These are phyloP conservation scores for Pipistrellus kuhlii DNA, from an alignment of 2,797 vertebrate species.

Conservation along the genomic window DNA sequence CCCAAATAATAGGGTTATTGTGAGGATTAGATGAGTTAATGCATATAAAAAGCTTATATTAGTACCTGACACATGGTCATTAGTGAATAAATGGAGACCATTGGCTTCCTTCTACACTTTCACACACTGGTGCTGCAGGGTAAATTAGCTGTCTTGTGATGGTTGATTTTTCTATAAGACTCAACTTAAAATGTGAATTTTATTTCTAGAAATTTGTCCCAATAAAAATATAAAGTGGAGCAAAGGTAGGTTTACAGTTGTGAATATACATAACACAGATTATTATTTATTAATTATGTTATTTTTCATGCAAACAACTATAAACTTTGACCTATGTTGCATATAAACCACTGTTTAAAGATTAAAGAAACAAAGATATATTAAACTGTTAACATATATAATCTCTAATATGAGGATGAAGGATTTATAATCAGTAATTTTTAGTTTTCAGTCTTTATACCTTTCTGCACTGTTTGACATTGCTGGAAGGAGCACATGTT, in stretches of 20 bases:
- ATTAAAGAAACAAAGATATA: background rate
- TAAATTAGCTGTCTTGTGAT: background rate
- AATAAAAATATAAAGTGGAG: background rate
- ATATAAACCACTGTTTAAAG: conserved; percentile 7
- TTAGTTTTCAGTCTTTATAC: background rate
- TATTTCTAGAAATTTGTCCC: conserved; percentile 26
- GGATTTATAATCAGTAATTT: conserved; percentile 2
- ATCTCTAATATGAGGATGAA: background rate
- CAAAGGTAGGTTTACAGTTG: background rate
- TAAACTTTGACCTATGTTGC: background rate
- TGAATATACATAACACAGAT: background rate
- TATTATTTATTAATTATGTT: background rate
- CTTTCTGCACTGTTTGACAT: background rate
- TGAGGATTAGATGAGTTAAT: conserved; percentile 19
- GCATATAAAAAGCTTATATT: background rate
- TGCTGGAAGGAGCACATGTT: background rate
- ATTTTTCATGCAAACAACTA: background rate
- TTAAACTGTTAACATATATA: conserved; percentile 43
- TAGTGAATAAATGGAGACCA: conserved; percentile 39
- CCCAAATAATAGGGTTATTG: background rate
- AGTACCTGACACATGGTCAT: background rate
- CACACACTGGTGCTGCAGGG: background rate
- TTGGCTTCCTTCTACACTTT: background rate
- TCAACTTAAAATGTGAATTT: conserved; percentile 41
- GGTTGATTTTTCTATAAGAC: background rate